These are phyloP conservation scores for Copsychus sechellarum DNA, from an alignment of 2,113 vertebrate genomes.

Conservation along the genomic window DNA sequence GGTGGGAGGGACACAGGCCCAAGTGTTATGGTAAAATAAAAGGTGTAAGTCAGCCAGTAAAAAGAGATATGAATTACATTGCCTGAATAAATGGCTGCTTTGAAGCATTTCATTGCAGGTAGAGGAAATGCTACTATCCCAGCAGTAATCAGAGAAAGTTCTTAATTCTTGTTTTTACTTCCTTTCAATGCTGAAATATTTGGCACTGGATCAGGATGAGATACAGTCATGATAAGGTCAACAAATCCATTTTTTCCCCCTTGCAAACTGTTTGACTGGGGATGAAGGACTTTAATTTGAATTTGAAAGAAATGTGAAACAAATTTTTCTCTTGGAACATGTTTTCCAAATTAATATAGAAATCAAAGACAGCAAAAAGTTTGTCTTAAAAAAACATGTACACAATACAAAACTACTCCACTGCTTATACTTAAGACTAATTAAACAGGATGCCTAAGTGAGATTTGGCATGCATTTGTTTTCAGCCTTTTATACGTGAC, in stretches of 20 bases:
- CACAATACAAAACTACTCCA: background rate
- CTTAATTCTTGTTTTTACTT: conserved; percentile 46
- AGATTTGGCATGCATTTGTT: background rate
- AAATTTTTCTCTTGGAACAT: background rate
- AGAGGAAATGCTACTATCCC: background rate
- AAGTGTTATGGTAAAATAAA: conserved; percentile 5
- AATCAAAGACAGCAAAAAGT: conserved; percentile 23
- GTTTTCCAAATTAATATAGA: conserved; percentile 38
- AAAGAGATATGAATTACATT: background rate
- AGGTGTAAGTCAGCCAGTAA: background rate
- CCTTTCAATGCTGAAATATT: conserved; percentile 17
- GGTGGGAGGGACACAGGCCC: background rate
- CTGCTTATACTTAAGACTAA: background rate
- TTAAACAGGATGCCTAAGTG: background rate
- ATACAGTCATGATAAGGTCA: conserved; percentile 33
- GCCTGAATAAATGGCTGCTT: conserved; percentile 37
- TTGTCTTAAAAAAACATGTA: conserved; percentile 6
- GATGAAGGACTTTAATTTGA: conserved; percentile 1
- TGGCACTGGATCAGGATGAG: conserved; percentile 7
- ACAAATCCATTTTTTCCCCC: background rate
- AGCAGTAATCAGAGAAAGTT: conserved; percentile 39
- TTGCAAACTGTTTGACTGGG: background rate
- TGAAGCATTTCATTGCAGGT: conserved; percentile 25
- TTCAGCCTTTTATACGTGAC: background rate
- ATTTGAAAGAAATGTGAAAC: conserved; percentile 43